Conservation (phyloP, 1,140 invertebrate species). For the Drosophila punjabiensis region DNA sequence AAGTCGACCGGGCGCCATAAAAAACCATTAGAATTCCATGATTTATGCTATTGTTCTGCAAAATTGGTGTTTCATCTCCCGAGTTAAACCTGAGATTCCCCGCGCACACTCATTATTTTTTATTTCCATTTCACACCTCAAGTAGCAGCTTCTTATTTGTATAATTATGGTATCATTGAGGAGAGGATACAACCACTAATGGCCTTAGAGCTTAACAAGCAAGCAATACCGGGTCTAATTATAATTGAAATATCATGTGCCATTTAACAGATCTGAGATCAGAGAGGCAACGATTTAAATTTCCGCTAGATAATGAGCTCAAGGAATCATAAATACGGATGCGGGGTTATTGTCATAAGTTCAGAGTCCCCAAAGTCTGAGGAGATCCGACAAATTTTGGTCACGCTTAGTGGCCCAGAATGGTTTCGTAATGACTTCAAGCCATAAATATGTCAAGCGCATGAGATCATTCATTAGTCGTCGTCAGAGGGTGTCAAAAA, state of each 20-base stretch:
- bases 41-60: constrained; percentile 16
- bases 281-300: constrained; percentile 2
- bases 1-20: constrained; percentile 1
- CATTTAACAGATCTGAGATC: constrained; percentile 25
- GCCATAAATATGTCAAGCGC: constrained; percentile 28
- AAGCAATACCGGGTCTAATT: constrained; percentile 11
- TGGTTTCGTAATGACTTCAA: constrained; percentile 24
- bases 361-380: constrained; percentile 4
- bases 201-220: not conserved
- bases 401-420: constrained; percentile 40
- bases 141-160: constrained; percentile 1
- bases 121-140: not conserved
- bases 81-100: not conserved
- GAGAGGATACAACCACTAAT: constrained; percentile 3
- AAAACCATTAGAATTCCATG: constrained; percentile 4
- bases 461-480: constrained; percentile 42
- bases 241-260: constrained; percentile 27
- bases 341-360: constrained; percentile 2
- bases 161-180: constrained; percentile 29
- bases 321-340: not conserved
- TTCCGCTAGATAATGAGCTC: constrained; percentile 38
- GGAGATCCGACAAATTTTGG: constrained; percentile 21
- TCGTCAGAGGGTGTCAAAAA: constrained; percentile 16
- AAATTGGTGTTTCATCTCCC: constrained; percentile 8
- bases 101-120: constrained; percentile 1